Evolutionary conservation across 2,797 vertebrate genomes (phyloP).

Genomic region (Myotis myotis): DNA sequence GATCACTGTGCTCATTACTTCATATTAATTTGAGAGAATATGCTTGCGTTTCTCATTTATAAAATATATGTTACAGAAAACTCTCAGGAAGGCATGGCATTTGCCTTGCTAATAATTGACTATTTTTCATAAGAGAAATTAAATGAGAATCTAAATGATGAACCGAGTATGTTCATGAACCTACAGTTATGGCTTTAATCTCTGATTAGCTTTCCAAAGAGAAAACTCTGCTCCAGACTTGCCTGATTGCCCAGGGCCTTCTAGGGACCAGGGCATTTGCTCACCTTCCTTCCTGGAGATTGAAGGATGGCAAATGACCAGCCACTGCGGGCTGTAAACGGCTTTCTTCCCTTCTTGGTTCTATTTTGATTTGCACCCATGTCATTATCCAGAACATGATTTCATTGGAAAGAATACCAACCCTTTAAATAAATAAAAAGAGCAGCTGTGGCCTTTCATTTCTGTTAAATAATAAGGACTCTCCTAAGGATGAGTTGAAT

Average conservation of each 20-base stretch:
- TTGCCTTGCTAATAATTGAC: background rate
- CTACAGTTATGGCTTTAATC: background rate
- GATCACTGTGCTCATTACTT: background rate
- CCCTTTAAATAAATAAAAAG: background rate
- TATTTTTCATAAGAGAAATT: constrained; percentile 6
- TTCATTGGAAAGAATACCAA: background rate
- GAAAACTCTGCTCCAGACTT: background rate
- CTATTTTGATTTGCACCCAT: background rate
- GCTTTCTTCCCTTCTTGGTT: background rate
- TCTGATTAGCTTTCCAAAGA: background rate
- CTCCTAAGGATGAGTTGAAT: background rate
- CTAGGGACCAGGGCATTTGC: background rate
- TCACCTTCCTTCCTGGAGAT: background rate
- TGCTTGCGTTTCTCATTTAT: background rate
- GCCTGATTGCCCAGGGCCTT: background rate
- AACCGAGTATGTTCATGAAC: background rate
- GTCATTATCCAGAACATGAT: background rate
- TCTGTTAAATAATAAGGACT: background rate
- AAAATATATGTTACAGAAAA: background rate
- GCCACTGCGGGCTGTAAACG: background rate
- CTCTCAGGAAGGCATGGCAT: background rate
- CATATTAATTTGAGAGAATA: background rate
- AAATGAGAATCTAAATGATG: background rate
- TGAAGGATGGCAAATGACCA: background rate
- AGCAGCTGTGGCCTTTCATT: background rate